Evolutionary conservation across 2,888 invertebrate genomes (phyloP), one percentile per base, ranked within the genome.

Genomic region (Acanthococcus lagerstroemiae): DNA sequence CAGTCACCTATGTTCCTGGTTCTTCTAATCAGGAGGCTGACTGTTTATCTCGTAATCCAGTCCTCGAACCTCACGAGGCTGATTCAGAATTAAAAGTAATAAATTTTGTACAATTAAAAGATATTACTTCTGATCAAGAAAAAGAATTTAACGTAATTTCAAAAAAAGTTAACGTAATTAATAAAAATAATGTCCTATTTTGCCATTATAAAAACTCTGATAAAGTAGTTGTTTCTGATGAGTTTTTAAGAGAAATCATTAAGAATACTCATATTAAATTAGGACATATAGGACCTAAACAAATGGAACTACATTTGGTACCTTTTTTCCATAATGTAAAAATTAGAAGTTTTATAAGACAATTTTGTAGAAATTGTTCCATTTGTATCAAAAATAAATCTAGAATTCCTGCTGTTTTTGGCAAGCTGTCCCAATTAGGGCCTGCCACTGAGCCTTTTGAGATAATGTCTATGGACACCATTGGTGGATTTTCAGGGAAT

Each of bases 311-410:
- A 21, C 67, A 56, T 45, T 63, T 70, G 45, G 37, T 24, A 27
- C 17, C 60, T 15, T 19, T 45, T 22, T 69, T 69, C 46, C 66
- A 65, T 50, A 56, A 57, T 3, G n/a, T n/a, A 15, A 45, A 71
- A 65, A 65, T 72, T 54, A 63, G 50, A 21, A 57, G 67, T 26
- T 70, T 71, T 22, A 70, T 72, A 67, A 68, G 67, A 67, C 46
- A 55, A 45, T 55, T 69, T 27, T 72, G 71, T 25, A 26, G 26
- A 27, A 15, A 24, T 7, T 55, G 55, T 55, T 61, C 67, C 48
- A 67, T 69, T 44, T 73, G 73, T 60, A 72, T 70, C 52, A 70
- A 71, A 66, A 74, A 74, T 56, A 73, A 74, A 69, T 70, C 72
- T 25, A 70, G 74, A 70, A 67, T 69, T 65, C 67, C 69, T 24